Percentiles rank a stretch among this genome's conserved stretches.
Evolutionary conservation across 2,113 vertebrate genomes (phyloP).

Genomic region (Triplophysa tibetana): DNA sequence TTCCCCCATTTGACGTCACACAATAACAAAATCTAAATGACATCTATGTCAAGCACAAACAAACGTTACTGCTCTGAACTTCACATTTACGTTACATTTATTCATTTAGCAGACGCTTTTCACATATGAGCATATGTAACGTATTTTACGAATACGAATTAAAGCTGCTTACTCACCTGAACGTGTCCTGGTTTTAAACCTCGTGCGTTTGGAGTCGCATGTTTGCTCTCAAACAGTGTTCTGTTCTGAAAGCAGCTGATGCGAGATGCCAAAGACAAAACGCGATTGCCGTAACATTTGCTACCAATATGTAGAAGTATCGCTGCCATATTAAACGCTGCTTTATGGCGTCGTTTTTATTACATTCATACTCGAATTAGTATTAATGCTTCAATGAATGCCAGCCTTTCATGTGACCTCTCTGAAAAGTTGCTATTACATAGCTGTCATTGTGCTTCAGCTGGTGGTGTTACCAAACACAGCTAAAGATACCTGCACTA

Average conservation of each 20-base stretch:
- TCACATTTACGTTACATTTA: too few relatives aligned
- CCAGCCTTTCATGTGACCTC: not conserved
- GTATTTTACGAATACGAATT: not conserved
- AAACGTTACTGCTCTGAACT: too few relatives aligned
- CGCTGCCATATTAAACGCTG: constrained; percentile 62
- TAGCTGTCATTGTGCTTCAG: not conserved
- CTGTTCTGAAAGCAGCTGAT: not conserved
- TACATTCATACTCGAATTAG: not conserved
- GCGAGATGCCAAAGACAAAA: constrained; percentile 51
- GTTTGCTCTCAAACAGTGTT: not conserved
- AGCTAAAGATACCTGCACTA: not conserved
- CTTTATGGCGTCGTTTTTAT: not conserved
- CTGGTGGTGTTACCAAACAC: not conserved
- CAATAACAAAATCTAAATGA: not conserved
- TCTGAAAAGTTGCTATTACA: not conserved
- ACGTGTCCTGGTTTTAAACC: constrained; percentile 47
- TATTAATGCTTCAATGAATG: not conserved
- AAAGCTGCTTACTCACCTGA: constrained; percentile 61
- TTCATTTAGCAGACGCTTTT: too few relatives aligned
- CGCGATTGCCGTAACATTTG: constrained; percentile 51
- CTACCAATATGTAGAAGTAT: constrained; percentile 57
- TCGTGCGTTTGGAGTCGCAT: constrained; percentile 33
- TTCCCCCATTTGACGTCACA: too few relatives aligned
- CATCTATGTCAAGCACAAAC: too few relatives aligned
- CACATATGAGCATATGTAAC: too few relatives aligned